Base-by-base conservation (phyloP, 23 tunicate species). In the Oikopleura dioica region DNA sequence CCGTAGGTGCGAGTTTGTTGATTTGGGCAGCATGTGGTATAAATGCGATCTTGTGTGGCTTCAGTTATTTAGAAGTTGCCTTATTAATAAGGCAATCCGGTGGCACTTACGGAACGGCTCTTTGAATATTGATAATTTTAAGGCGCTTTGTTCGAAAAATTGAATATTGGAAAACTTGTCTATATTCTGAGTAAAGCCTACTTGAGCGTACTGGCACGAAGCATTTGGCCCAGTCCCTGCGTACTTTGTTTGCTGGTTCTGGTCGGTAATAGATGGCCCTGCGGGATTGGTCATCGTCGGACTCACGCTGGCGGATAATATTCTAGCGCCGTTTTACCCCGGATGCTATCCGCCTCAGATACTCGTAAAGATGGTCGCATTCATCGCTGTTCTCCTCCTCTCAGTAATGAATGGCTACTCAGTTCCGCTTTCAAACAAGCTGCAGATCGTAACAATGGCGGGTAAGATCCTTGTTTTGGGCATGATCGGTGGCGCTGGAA, bases 1-100 rank as follows among this genome's bases (percentile, higher is more conserved):
- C 72, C 2, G 33, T 63, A 21, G 72, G 72, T 24, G 30, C 72
- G 33, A 21, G 33, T 28, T 63, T 63, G 33, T 21, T 23, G 30
- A 63, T 63, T 63, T 63, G 72, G 72, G 72, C 72, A 2, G 33
- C 33, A 12, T 63, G 72, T 63, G 72, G 72, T 12, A 2, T 63
- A 2, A 63, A 21, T 28, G 2, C 32, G 29, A 28, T 28, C 26
- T 21, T 63, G 2, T 23, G 32, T 28, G 72, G 33, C 4, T 63
- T 63, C 4, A 12, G 32, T 63, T 63, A 63, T 28, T 5, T 63
- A 23, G 72, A 63, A 28, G 4, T 63, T 5, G 72, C 72, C 4
- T 63, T 63, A 28, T 5, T 63, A 21, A 28, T 63, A 24, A 24
- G 33, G 5, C 33, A 63, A 63, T 63, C 72, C 33, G 72, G 72